phyloP scores from a whole-genome alignment of 2,888 invertebrate species.

The Macrophya alboannulata region DNA sequence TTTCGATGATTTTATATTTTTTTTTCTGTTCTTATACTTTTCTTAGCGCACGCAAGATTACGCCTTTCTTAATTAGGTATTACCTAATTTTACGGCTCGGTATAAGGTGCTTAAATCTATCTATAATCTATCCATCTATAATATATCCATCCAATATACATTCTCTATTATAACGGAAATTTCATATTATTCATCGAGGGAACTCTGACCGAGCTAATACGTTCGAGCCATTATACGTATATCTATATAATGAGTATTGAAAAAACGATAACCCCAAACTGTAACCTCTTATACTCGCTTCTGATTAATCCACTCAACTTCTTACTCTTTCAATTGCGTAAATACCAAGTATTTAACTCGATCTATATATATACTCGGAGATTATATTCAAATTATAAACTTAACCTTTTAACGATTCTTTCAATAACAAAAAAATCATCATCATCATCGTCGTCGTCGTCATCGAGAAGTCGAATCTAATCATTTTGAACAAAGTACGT shows the following conservation, averaged over 20 bases:
- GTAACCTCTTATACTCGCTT: conserved; percentile 30
- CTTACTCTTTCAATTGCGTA: not conserved
- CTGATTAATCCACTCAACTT: conserved; percentile 35
- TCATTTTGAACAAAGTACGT: not conserved
- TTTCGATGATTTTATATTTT: not conserved
- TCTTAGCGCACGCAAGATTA: conserved; percentile 20
- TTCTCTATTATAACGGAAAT: conserved; percentile 29
- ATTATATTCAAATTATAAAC: not conserved
- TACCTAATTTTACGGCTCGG: conserved; percentile 47
- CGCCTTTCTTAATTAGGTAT: conserved; percentile 35
- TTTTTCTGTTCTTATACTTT: not conserved
- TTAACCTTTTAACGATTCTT: too few species aligned
- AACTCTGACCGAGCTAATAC: conserved; percentile 4
- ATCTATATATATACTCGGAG: not conserved
- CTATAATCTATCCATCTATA: not conserved
- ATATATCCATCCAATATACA: not conserved
- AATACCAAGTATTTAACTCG: not conserved
- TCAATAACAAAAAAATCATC: too few species aligned
- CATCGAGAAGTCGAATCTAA: not conserved
- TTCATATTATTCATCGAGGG: not conserved
- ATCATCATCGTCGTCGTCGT: not conserved
- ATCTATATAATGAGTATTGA: not conserved
- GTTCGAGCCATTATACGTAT: not conserved
- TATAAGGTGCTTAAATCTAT: not conserved
- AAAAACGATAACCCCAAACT: conserved; percentile 42